A percentile compares a stretch with the other conserved stretches of the same genome.
phyloP scores from a whole-genome alignment of 2,888 invertebrate species.

The Chouioia cunea region DNA sequence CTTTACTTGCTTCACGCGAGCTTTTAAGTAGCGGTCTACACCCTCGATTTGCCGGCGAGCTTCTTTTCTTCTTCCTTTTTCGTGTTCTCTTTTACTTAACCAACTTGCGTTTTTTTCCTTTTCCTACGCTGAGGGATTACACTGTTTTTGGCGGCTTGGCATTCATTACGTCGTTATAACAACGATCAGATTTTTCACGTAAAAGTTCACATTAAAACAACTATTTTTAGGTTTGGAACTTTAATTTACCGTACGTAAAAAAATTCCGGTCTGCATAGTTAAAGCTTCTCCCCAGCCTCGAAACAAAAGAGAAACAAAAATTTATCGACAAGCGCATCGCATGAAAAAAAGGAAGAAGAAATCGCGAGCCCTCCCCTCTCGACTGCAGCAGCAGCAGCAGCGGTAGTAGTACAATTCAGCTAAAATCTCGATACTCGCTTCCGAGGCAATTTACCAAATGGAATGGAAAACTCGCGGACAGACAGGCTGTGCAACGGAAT shows the following conservation, averaged over 20 bases:
- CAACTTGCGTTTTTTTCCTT: not conserved
- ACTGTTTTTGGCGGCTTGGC: too few relatives aligned
- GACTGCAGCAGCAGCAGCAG: not conserved
- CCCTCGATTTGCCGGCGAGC: slow-evolving; percentile 34
- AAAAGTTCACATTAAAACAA: too few relatives aligned
- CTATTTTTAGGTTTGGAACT: too few relatives aligned
- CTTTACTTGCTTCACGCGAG: slow-evolving; percentile 43
- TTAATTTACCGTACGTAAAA: too few relatives aligned
- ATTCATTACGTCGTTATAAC: too few relatives aligned
- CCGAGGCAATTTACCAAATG: slow-evolving; percentile 44
- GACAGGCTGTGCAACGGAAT: not conserved
- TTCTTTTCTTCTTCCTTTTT: slow-evolving; percentile 20
- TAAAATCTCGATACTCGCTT: slow-evolving; percentile 35
- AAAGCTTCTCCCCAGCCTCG: not conserved
- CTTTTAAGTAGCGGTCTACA: slow-evolving; percentile 45
- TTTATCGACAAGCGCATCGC: too few relatives aligned
- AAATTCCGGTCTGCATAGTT: too few relatives aligned
- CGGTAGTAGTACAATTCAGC: slow-evolving; percentile 16
- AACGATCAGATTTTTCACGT: too few relatives aligned
- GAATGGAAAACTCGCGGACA: slow-evolving; percentile 44
- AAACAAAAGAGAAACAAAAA: too few relatives aligned
- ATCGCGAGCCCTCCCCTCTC: not conserved
- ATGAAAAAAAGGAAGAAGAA: not conserved
- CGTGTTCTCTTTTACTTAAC: not conserved
- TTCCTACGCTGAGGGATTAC: too few relatives aligned